Percentiles rank a stretch among this genome's conserved stretches.
Evolutionary conservation across 2,888 invertebrate genomes (phyloP).

Genomic region (Chamaedrilus cognettii): DNA sequence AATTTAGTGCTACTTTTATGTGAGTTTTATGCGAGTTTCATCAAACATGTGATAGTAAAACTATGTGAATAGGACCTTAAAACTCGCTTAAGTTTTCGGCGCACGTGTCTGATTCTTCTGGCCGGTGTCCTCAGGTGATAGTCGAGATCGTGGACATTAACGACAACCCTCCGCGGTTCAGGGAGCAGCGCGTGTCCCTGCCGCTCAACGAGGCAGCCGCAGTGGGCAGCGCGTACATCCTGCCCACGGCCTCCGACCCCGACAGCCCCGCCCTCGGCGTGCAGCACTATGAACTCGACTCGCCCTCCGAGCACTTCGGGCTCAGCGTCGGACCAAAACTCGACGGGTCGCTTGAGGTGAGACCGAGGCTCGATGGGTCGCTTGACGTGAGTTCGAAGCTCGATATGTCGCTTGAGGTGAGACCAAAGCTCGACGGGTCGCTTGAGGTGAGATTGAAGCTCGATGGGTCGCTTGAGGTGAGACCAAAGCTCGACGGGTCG

Average conservation of each 20-base stretch:
- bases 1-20: too few species aligned
- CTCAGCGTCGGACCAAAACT: conserved; percentile 26
- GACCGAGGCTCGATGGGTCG: too few species aligned
- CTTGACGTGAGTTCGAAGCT: too few species aligned
- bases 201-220: conserved; percentile 33
- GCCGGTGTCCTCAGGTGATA: conserved; percentile 33
- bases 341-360: conserved; percentile 33
- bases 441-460: conserved; percentile 30
- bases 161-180: conserved; percentile 36
- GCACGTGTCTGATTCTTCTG: too few species aligned
- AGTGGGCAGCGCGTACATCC: conserved; percentile 26
- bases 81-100: too few species aligned
- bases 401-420: conserved; percentile 25
- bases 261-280: conserved; percentile 33
- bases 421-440: conserved; percentile 29
- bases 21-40: too few species aligned
- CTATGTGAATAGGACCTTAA: too few species aligned
- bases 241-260: conserved; percentile 35
- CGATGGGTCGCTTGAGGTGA: too few species aligned
- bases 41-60: too few species aligned
- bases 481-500: too few species aligned
- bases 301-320: conserved; percentile 24
- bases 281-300: conserved; percentile 29
- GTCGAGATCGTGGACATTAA: conserved; percentile 35
- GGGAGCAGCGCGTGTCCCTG: conserved; percentile 22